Base-by-base conservation (phyloP, 2,888 invertebrate species). In the Hedya salicella region DNA sequence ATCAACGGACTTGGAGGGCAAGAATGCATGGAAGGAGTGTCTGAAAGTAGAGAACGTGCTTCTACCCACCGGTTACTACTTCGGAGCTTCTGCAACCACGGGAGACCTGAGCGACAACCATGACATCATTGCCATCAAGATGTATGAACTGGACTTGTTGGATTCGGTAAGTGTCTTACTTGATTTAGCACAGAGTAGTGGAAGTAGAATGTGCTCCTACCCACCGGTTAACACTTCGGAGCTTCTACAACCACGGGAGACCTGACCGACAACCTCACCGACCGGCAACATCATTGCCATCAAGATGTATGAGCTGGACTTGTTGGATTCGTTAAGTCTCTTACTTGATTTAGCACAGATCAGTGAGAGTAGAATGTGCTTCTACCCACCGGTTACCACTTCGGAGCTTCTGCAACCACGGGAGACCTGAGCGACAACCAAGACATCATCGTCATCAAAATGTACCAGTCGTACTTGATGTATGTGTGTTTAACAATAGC, bases 61-160 rank as follows among this genome's bases (percentile, higher is more conserved):
- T 68, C 92, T 99, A 9, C 99, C 99, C 0, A 98, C 98, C 0
- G 98, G 98, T 0, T 99, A 99, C 89, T 98, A 94, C 89, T 96
- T 98, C 85, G 99, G 99, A 1, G 93, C 98, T 3, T 96, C 98
- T 0, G 98, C 99, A 0, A 98, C 98, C 0, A 99, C 99, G 0
- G 99, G 99, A 1, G 99, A 99, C 84, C 92, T 99, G 49, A 96
- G 97, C 69, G 99, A 99, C 93, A 98, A 97, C 86, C 99, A 99
- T 86, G 99, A 99, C 86, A 94, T 99, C 69, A 93, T 98, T 69
- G 96, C 98, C 1, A 94, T 99, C 69, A 97, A 98, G 89, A 94
- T 98, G 80, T 99, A 96, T 81, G 98, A 99, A 83, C 93, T 99
- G 66, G 98, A 98, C 80, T 87, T 95, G 61, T 94, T 96, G 61